Evolutionary conservation across 2,113 vertebrate genomes (phyloP).

Genomic region (Grammomys dolichurus): DNA sequence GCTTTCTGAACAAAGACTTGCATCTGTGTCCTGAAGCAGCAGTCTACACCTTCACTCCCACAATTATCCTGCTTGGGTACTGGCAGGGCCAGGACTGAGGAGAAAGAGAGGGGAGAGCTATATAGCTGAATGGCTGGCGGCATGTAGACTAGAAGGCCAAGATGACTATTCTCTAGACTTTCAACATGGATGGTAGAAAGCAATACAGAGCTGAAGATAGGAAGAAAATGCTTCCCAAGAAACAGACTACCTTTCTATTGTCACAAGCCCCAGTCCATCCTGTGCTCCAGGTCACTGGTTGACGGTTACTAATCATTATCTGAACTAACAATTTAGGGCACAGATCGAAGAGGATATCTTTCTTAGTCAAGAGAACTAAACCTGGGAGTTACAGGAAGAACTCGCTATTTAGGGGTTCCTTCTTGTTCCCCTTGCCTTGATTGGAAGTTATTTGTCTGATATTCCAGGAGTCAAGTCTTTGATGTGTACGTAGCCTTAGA

Average conservation of each 20-base stretch:
- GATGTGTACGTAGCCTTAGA: neutral
- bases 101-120: neutral
- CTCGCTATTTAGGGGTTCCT: neutral
- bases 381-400: neutral
- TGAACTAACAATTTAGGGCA: neutral
- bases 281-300: neutral
- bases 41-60: conserved; percentile 60
- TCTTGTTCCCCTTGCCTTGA: neutral
- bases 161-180: neutral
- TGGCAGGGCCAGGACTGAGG: neutral
- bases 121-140: neutral
- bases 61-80: conserved; percentile 29
- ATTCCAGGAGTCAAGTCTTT: neutral
- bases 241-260: neutral
- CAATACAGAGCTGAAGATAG: neutral
- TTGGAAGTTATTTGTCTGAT: neutral
- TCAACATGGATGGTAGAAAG: neutral
- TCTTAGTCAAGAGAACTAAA: neutral
- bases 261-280: neutral
- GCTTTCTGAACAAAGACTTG: conserved; percentile 79
- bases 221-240: neutral
- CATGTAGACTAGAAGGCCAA: neutral
- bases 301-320: neutral
- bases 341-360: neutral
- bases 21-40: conserved; percentile 74